These are phyloP conservation scores for Phoebastria nigripes DNA, from an alignment of 2,797 vertebrate genomes.

Conservation along the genomic window DNA sequence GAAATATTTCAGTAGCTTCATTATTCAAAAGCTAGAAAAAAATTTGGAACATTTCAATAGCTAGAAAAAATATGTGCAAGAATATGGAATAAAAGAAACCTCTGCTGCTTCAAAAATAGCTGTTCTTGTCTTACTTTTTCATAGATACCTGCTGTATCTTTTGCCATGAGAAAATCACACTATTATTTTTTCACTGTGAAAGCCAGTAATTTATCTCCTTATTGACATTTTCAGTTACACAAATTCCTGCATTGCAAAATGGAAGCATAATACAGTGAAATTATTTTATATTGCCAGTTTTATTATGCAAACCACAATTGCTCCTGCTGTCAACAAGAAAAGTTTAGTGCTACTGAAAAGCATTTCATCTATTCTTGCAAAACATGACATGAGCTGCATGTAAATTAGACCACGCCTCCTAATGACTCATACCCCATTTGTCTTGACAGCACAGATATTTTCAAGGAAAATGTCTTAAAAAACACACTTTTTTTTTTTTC, in stretches of 20 bases:
- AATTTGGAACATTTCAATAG: not conserved
- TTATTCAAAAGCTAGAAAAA: not conserved
- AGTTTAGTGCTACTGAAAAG: constrained; percentile 1
- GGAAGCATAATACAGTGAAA: not conserved
- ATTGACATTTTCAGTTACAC: not conserved
- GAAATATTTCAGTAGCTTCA: not conserved
- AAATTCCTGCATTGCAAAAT: not conserved
- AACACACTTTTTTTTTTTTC: not conserved
- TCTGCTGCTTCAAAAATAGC: not conserved
- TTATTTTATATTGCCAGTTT: not conserved
- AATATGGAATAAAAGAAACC: not conserved
- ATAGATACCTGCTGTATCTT: not conserved
- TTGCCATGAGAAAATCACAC: constrained; percentile 10
- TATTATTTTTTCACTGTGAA: not conserved
- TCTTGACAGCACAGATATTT: not conserved
- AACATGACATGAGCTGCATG: not conserved
- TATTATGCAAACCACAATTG: not conserved
- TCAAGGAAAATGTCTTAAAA: not conserved
- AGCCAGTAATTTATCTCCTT: not conserved
- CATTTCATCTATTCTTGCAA: not conserved
- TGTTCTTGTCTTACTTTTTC: not conserved
- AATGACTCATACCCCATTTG: not conserved
- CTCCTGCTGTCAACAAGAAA: not conserved
- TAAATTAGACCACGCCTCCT: not conserved
- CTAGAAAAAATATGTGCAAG: not conserved